Evolutionary conservation across 2,797 vertebrate genomes (phyloP).

Genomic region (Otus scops): DNA sequence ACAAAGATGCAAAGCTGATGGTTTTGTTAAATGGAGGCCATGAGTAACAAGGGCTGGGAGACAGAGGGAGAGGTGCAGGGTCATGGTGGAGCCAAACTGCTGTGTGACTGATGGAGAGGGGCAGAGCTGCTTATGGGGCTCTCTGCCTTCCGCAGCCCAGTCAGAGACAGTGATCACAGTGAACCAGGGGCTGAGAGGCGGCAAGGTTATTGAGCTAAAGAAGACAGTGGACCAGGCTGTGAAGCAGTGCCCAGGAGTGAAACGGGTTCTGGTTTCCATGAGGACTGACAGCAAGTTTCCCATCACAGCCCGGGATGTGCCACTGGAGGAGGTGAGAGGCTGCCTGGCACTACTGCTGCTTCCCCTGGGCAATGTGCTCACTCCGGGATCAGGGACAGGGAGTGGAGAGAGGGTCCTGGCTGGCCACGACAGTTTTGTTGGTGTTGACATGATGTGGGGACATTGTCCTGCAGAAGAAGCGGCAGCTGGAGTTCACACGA

Average conservation of each 20-base stretch:
- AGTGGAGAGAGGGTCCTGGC: background rate
- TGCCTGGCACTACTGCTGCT: accelerated
- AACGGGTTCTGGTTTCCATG: conserved; percentile 60
- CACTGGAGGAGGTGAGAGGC: conserved; percentile 66
- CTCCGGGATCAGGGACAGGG: background rate
- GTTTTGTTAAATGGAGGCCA: background rate
- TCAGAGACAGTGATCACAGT: conserved; percentile 63
- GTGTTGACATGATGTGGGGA: background rate
- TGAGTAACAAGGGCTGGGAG: background rate
- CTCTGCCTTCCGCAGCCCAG: conserved; percentile 39
- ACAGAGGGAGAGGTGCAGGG: background rate
- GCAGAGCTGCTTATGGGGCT: background rate
- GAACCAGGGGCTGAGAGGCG: conserved; percentile 65
- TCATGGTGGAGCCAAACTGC: background rate
- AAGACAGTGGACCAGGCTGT: conserved; percentile 69
- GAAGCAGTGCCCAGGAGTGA: conserved; percentile 56
- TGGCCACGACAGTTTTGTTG: background rate
- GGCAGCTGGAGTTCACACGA: background rate
- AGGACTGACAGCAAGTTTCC: conserved; percentile 56
- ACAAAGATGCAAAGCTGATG: background rate
- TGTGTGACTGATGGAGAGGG: background rate
- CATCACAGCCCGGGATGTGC: conserved; percentile 53
- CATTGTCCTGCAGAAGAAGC: background rate
- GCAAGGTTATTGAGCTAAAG: conserved; percentile 69
- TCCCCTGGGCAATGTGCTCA: background rate